A percentile compares a stretch with the other conserved stretches of the same genome.
Conservation (phyloP, 2,888 invertebrate species). For the Salticus scenicus region DNA sequence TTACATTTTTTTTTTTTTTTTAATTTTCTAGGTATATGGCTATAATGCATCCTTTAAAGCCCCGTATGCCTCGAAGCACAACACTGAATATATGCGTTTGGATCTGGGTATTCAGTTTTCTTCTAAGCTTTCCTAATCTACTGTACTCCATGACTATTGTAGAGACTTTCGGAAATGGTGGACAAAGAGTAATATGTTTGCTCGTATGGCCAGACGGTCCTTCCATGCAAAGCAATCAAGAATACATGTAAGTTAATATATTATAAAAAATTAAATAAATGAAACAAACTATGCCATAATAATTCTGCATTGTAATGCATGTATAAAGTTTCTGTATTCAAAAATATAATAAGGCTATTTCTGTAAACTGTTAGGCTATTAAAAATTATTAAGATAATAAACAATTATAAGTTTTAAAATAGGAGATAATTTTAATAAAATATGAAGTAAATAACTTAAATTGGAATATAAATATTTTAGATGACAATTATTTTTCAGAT, state of each 20-base stretch:
- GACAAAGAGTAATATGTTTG: constrained; percentile 67
- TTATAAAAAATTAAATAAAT: too few relatives aligned
- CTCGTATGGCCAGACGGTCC: constrained; percentile 72
- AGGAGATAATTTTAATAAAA: too few relatives aligned
- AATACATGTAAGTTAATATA: constrained; percentile 69
- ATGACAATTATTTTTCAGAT: too few relatives aligned
- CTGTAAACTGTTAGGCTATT: background rate
- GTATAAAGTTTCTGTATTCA: too few relatives aligned
- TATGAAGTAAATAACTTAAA: too few relatives aligned
- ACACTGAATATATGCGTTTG: constrained; percentile 88
- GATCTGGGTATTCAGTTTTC: constrained; percentile 88
- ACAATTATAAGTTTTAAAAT: too few relatives aligned
- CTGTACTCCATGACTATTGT: constrained; percentile 76
- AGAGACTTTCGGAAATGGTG: constrained; percentile 50
- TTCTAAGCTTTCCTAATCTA: constrained; percentile 89
- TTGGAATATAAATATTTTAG: too few relatives aligned
- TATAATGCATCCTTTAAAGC: constrained; percentile 93
- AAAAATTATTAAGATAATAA: background rate
- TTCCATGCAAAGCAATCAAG: constrained; percentile 57
- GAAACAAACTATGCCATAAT: too few relatives aligned
- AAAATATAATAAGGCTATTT: too few relatives aligned
- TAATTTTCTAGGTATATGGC: constrained; percentile 87
- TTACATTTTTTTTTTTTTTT: too few relatives aligned
- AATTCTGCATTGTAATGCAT: too few relatives aligned
- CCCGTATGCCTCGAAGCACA: constrained; percentile 88